Evolutionary conservation across 64 coral and sea anemone species (phyloP), one percentile per base, ranked within the genome.

Genomic region (Astreopora myriophthalma): DNA sequence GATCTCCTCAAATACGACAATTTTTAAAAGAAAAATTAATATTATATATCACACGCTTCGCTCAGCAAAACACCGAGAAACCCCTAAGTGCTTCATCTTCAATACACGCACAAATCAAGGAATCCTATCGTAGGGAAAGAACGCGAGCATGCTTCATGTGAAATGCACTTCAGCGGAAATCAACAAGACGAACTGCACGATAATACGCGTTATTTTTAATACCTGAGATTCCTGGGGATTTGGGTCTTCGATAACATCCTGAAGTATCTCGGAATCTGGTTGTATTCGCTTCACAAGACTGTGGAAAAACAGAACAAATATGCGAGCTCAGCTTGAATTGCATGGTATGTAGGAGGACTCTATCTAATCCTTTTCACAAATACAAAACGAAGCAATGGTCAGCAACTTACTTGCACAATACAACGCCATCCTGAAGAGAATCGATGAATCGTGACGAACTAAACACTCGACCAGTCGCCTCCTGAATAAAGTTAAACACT

Each of bases 201-300:
- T 63, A n/a, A 82, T 63, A n/a, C 8, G n/a, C 36, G 79, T 82
- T 30, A 7, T 63, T 82, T 63, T 13, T 2, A 82, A 82, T 91
- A 91, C 88, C 88, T 80, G 74, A 69, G 62, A 66, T 82, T 91
- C 60, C 33, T 91, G 62, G 26, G 46, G 46, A 48, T 34, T 91
- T 80, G 88, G 88, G 33, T 52, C 65, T 91, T 91, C 88, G 65
- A 82, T 52, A 51, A 91, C 88, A 91, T 91, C 88, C 27, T 81
- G 88, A 82, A 91, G 81, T 42, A 82, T 82, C 79, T 61, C 20
- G 24, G 75, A 70, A 82, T 91, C 79, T 69, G 88, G 76, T 35
- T 91, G 62, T 80, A 91, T 91, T 62, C 76, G 88, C 65, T 82
- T 91, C 37, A 91, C 75, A 32, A 91, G 79, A 34, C 88, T 91